Evolutionary conservation across 2,113 vertebrate genomes (phyloP), one percentile per base, ranked within the genome.

Genomic region (Zosterops hypoxanthus): DNA sequence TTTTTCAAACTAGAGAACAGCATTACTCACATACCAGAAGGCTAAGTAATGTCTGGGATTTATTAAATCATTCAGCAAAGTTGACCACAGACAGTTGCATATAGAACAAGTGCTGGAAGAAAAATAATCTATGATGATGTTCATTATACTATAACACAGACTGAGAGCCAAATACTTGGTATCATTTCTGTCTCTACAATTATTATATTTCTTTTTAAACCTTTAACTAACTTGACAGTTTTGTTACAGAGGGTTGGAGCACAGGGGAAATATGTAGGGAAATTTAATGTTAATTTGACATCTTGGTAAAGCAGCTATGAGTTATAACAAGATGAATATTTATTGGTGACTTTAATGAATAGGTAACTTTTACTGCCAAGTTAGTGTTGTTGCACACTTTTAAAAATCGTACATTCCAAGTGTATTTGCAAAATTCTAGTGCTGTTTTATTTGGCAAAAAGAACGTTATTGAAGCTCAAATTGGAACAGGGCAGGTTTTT

Each of bases 31-130:
- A 97, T 97, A 97, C 97, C 97, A 97, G 69, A 96, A 86, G 52
- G 57, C 92, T 96, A 97, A 97, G 94, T 97, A 94, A 97, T 96
- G 97, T 96, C 92, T 97, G 92, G 71, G 57, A 96, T 93, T 97
- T 97, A 82, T 94, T 94, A 86, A 94, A 81, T 91, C 89, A 78
- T 96, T 96, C 90, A 77, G 86, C 91, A 82, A 94, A 94, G 85
- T 63, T 95, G 87, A 88, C 88, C 92, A 96, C 89, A 92, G 82
- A 86, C 91, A 90, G 92, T 96, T 95, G 80, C 71, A 88, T 86
- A 63, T 89, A 95, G 87, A 88, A 83, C 86, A 94, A 95, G 94
- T 81, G 80, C 53, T 82, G 81, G 73, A 89, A 92, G 63, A 88
- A 75, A 69, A 90, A 72, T 96, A 84, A 88, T 94, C 75, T 78